These are phyloP conservation scores for Pedionomus torquatus DNA, from an alignment of 2,113 vertebrate genomes.

Conservation along the genomic window DNA sequence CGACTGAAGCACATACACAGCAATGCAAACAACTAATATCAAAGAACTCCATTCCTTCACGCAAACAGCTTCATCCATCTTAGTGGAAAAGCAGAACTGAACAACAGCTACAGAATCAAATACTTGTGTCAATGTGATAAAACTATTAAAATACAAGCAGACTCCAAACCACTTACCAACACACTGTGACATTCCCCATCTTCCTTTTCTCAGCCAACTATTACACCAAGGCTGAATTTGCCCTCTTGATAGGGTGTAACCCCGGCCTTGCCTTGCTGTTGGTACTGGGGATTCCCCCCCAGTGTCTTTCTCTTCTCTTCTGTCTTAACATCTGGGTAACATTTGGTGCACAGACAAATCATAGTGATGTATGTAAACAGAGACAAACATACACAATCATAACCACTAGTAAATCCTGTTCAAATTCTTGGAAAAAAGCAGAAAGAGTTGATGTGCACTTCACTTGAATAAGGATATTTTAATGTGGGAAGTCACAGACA, in stretches of 20 bases:
- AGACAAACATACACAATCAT: slow-evolving; percentile 23
- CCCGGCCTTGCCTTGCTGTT: not conserved
- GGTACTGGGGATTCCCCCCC: not conserved
- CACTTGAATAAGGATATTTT: not conserved
- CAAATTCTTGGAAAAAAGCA: slow-evolving; percentile 4
- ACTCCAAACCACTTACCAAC: slow-evolving; percentile 13
- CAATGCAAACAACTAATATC: not conserved
- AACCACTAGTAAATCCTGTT: slow-evolving; percentile 15
- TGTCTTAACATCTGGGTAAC: slow-evolving; percentile 10
- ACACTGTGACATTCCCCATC: not conserved
- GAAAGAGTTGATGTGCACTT: not conserved
- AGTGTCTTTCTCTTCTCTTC: not conserved
- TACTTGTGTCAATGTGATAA: not conserved
- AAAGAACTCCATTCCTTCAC: not conserved
- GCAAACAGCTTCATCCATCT: not conserved
- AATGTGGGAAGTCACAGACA: not conserved
- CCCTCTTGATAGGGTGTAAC: not conserved
- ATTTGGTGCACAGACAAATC: not conserved
- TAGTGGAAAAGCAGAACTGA: not conserved
- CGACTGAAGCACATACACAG: not conserved
- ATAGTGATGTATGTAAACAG: not conserved
- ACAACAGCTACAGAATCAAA: not conserved
- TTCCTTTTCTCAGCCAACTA: slow-evolving; percentile 17
- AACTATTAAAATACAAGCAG: not conserved
- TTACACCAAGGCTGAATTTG: not conserved